A percentile compares a stretch with the other conserved stretches of the same genome.
These are phyloP conservation scores for Pectinophora gossypiella DNA, from an alignment of 1,140 invertebrate genomes.

Conservation along the genomic window DNA sequence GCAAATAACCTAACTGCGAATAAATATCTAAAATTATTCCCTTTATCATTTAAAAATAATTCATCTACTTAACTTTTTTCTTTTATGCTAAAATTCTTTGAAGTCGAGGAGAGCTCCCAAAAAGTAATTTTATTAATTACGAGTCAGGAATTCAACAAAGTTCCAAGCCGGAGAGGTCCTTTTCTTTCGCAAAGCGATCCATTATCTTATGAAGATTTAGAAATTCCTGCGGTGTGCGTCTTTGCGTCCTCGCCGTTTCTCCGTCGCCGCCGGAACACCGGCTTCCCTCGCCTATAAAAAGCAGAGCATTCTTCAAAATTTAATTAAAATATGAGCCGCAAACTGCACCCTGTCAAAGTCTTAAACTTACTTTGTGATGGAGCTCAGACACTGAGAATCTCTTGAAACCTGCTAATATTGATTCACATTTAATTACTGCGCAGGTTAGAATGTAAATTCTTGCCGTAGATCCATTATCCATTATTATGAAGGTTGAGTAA, in stretches of 20 bases:
- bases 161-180: slow-evolving; percentile 65
- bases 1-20: too few species aligned
- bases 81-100: slow-evolving; percentile 74
- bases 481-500: slow-evolving; percentile 35
- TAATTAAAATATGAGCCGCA: slow-evolving; percentile 2
- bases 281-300: not conserved
- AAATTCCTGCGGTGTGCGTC: slow-evolving; percentile 67
- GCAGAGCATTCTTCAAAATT: not conserved
- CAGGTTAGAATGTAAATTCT: slow-evolving; percentile 30
- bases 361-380: not conserved
- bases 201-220: slow-evolving; percentile 76
- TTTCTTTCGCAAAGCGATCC: slow-evolving; percentile 67
- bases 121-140: slow-evolving; percentile 76
- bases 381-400: not conserved
- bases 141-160: slow-evolving; percentile 74
- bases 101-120: slow-evolving; percentile 73
- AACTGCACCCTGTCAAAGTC: not conserved
- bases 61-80: slow-evolving; percentile 74
- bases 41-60: slow-evolving; percentile 73
- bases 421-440: slow-evolving; percentile 25
- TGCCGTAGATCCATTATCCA: slow-evolving; percentile 11
- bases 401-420: not conserved
- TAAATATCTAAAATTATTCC: slow-evolving; percentile 58
- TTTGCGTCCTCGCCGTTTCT: slow-evolving; percentile 9
- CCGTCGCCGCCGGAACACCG: not conserved